These are phyloP conservation scores for Bombus affinis DNA, from an alignment of 1,140 invertebrate species.

Conservation along the genomic window DNA sequence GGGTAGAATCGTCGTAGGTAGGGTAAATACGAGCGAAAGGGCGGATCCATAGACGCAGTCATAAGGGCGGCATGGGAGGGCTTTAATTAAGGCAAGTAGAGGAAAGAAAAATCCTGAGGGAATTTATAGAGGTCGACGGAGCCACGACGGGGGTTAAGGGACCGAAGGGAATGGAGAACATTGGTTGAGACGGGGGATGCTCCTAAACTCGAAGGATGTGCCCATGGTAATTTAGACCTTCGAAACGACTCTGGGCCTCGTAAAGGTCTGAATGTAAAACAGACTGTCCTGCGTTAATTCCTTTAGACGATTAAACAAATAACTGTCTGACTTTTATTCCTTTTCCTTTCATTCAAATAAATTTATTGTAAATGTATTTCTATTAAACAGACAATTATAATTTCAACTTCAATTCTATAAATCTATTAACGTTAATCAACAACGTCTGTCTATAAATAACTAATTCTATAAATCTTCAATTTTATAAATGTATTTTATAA, in stretches of 20 bases:
- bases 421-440: no score
- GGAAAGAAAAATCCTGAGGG: slow-evolving; percentile 81
- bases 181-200: slow-evolving; percentile 57
- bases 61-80: slow-evolving; percentile 73
- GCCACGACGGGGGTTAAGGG: slow-evolving; percentile 59
- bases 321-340: not conserved
- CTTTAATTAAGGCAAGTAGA: slow-evolving; percentile 81
- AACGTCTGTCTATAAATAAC: no score
- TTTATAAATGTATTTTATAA: no score
- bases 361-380: not conserved
- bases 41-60: slow-evolving; percentile 67
- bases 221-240: slow-evolving; percentile 73
- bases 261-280: slow-evolving; percentile 74
- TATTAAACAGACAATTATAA: not conserved
- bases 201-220: slow-evolving; percentile 71
- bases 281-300: slow-evolving; percentile 72
- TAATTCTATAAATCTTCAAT: no score
- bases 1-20: slow-evolving; percentile 41
- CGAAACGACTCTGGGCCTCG: slow-evolving; percentile 66
- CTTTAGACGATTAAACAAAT: slow-evolving; percentile 69
- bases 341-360: not conserved
- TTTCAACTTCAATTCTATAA: no score
- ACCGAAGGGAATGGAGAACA: slow-evolving; percentile 63
- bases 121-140: slow-evolving; percentile 79
- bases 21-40: slow-evolving; percentile 62